phyloP scores from a whole-genome alignment of 1,140 invertebrate genomes.

The Pissodes strobi region DNA sequence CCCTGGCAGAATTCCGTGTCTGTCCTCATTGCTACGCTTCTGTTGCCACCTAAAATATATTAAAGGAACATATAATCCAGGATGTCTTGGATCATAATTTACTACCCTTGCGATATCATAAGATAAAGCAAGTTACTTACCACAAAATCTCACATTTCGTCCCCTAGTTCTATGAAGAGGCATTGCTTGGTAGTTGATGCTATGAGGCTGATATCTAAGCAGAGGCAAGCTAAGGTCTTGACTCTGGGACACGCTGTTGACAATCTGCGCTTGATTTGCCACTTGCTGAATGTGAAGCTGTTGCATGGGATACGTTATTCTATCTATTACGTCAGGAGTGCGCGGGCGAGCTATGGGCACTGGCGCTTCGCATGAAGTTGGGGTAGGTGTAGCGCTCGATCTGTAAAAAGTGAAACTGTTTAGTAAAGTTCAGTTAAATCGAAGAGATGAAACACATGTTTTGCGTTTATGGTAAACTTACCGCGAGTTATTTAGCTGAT shows the following conservation, averaged over 20 bases:
- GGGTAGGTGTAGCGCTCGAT: conserved; percentile 9
- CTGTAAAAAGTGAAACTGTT: conserved; percentile 3
- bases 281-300: conserved; percentile 59
- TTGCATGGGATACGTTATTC: conserved; percentile 63
- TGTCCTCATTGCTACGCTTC: conserved; percentile 77
- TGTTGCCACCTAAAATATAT: conserved; percentile 64
- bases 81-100: neutral
- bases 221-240: conserved; percentile 61
- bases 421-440: conserved; percentile 19
- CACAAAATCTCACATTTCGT: conserved; percentile 77
- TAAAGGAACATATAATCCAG: neutral
- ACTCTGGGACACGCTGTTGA: conserved; percentile 29
- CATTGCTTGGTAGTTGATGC: conserved; percentile 67
- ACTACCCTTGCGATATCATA: neutral
- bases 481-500: conserved; percentile 68
- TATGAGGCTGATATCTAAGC: conserved; percentile 68
- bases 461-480: conserved; percentile 17
- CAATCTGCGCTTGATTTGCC: conserved; percentile 36
- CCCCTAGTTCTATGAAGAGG: conserved; percentile 80
- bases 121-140: neutral
- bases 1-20: conserved; percentile 91
- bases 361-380: conserved; percentile 4
- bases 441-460: neutral
- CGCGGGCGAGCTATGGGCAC: conserved; percentile 32
- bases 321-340: conserved; percentile 54